Evolutionary conservation across 2,113 vertebrate genomes (phyloP).

Genomic region (Anarrhichthys ocellatus): DNA sequence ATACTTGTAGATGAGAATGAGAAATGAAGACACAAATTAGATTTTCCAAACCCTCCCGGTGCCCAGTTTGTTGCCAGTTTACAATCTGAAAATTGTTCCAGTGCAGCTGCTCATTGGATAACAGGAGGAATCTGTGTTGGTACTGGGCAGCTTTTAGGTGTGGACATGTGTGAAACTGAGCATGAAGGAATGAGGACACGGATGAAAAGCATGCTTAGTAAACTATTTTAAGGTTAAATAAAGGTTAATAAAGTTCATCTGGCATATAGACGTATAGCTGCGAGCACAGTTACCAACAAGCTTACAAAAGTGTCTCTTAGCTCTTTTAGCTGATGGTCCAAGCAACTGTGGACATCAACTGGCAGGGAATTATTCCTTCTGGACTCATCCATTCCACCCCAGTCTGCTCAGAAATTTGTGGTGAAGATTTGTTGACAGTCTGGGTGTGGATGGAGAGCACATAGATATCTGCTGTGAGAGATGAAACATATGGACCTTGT

Average conservation of each 20-base stretch:
- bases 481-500: constrained; percentile 64
- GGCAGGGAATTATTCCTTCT: constrained; percentile 10
- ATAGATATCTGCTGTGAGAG: constrained; percentile 53
- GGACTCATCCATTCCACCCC: constrained; percentile 20
- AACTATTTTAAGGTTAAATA: constrained; percentile 7
- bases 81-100: constrained; percentile 13
- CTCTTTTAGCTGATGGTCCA: constrained; percentile 25
- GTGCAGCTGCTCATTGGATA: constrained; percentile 1
- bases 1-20: background rate
- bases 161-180: constrained; percentile 18
- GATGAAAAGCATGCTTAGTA: constrained; percentile 5
- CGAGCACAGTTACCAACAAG: background rate
- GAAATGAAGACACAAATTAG: background rate
- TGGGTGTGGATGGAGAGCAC: constrained; percentile 55
- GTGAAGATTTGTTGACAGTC: constrained; percentile 55
- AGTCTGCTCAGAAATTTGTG: constrained; percentile 56
- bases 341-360: constrained; percentile 17
- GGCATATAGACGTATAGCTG: background rate
- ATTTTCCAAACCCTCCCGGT: background rate
- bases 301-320: constrained; percentile 6
- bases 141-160: constrained; percentile 23
- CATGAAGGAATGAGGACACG: constrained; percentile 15
- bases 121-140: constrained; percentile 15
- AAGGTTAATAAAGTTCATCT: constrained; percentile 25
- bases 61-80: background rate